Base-by-base conservation (phyloP, 2,888 invertebrate species). In the Ryuthela nishihirai region DNA sequence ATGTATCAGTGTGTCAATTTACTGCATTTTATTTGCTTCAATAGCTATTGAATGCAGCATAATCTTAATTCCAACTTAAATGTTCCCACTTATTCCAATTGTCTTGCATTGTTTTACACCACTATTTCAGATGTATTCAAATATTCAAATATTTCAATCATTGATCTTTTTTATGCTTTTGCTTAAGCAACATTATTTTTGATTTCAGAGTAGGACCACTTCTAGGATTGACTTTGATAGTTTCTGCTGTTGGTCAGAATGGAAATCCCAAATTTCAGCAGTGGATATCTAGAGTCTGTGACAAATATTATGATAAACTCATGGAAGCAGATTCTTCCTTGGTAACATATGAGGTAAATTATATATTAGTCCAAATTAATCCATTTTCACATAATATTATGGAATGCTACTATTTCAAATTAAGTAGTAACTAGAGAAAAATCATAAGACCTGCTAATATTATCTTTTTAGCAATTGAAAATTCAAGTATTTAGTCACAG, bases 341-440 rank as follows among this genome's bases (percentile, higher is more conserved):
- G 12, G 48, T 59, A 44, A 48, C 9, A 15, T 59, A 46, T 59
- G 59, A 59, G 42, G 59, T 59, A 52, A 23, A n/a, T 32, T n/a
- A 32, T 32, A 4, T 32, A 32, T n/a, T 32, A 32, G 3, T n/a
- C n/a, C n/a, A n/a, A n/a, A n/a, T n/a, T n/a, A n/a, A n/a, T n/a
- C n/a, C n/a, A n/a, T n/a, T n/a, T n/a, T n/a, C n/a, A n/a, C n/a
- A n/a, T n/a, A n/a, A n/a, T n/a, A n/a, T n/a, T n/a, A n/a, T n/a
- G n/a, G n/a, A n/a, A n/a, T n/a, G n/a, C n/a, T n/a, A n/a, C n/a
- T n/a, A n/a, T n/a, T n/a, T n/a, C n/a, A n/a, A n/a, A n/a, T n/a
- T n/a, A n/a, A n/a, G n/a, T n/a, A n/a, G n/a, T n/a, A n/a, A n/a
- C n/a, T n/a, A n/a, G n/a, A n/a, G n/a, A n/a, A n/a, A n/a, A n/a